A percentile compares a stretch with the other conserved stretches of the same genome.
Evolutionary conservation across 2,113 vertebrate species (phyloP).

Genomic region (Notiomystis cincta): DNA sequence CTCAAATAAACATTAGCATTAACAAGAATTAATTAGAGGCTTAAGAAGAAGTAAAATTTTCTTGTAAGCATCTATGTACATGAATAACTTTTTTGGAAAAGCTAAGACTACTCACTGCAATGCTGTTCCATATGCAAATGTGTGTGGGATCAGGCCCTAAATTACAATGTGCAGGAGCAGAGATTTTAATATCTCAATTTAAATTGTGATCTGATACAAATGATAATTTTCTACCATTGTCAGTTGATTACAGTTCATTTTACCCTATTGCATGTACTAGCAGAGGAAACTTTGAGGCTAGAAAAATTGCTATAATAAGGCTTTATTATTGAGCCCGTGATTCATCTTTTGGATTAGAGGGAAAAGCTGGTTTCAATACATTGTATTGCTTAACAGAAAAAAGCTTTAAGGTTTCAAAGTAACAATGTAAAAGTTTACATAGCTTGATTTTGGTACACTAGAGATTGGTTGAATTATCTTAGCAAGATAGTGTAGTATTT

Average conservation of each 20-base stretch:
- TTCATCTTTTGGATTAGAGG: not conserved
- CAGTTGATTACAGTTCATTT: conserved; percentile 12
- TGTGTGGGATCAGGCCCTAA: not conserved
- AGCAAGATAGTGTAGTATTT: not conserved
- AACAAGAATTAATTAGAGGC: not conserved
- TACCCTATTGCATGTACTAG: not conserved
- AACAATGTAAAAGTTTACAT: not conserved
- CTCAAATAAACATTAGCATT: not conserved
- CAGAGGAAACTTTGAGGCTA: not conserved
- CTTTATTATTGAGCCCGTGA: conserved; percentile 14
- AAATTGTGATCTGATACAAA: not conserved
- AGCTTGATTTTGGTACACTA: not conserved
- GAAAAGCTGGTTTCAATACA: not conserved
- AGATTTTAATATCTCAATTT: conserved; percentile 6
- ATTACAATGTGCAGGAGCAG: not conserved
- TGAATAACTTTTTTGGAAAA: not conserved
- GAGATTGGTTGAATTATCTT: not conserved
- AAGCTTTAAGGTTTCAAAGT: not conserved
- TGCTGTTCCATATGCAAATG: not conserved
- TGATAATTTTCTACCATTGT: not conserved
- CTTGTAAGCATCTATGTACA: not conserved
- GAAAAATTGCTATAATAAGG: conserved; percentile 1
- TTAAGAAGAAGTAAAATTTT: not conserved
- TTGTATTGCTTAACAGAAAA: not conserved
- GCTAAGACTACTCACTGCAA: not conserved